Percentiles rank a stretch among this genome's conserved stretches.
These are phyloP conservation scores for Barnardius zonarius DNA, from an alignment of 2,113 vertebrate genomes.

Conservation along the genomic window DNA sequence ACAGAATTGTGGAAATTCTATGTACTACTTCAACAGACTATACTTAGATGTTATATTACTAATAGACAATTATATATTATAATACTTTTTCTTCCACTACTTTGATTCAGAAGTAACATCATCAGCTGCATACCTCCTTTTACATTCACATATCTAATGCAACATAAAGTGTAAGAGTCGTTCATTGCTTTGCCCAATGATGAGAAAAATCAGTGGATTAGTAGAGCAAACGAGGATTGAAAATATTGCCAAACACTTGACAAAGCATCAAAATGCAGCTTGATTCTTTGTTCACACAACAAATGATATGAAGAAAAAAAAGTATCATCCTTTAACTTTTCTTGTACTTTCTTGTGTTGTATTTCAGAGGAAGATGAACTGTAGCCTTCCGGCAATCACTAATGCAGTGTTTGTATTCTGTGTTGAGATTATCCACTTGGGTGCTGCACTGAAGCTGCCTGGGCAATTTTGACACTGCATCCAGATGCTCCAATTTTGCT, in stretches of 20 bases:
- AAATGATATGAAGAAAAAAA: not conserved
- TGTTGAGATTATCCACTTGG: slow-evolving; percentile 51
- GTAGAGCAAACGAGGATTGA: not conserved
- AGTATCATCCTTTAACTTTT: slow-evolving; percentile 10
- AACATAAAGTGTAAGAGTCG: not conserved
- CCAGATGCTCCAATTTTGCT: slow-evolving; percentile 72
- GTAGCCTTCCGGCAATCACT: slow-evolving; percentile 14
- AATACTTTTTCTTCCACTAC: not conserved
- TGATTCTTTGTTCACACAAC: slow-evolving; percentile 17
- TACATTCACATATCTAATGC: not conserved
- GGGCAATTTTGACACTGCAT: slow-evolving; percentile 55
- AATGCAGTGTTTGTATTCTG: slow-evolving; percentile 57
- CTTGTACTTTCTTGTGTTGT: slow-evolving; percentile 1
- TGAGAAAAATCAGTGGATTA: not conserved
- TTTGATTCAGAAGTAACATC: not conserved
- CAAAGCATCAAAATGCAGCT: not conserved
- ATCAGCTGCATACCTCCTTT: not conserved
- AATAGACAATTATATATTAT: not conserved
- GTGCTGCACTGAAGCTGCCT: slow-evolving; percentile 31
- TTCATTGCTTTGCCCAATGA: not conserved
- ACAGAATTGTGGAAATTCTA: not conserved
- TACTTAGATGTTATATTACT: not conserved
- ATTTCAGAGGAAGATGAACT: slow-evolving; percentile 43
- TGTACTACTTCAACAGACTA: not conserved
- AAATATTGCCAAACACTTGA: slow-evolving; percentile 11